Percentiles rank a stretch among this genome's conserved stretches.
These are phyloP conservation scores for Varecia variegata DNA, from an alignment of 2,797 vertebrate genomes.

Conservation along the genomic window DNA sequence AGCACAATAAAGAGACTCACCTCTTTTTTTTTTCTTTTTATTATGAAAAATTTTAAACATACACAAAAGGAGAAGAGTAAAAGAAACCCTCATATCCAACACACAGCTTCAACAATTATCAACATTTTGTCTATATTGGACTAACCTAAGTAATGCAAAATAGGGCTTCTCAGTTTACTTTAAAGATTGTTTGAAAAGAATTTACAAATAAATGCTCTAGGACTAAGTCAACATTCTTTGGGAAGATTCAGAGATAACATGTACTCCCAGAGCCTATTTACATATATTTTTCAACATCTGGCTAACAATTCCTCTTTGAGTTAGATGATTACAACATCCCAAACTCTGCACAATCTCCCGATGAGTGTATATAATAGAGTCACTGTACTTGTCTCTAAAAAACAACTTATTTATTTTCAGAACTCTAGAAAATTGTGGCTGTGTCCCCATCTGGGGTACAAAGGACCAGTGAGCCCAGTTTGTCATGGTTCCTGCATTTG, in stretches of 20 bases:
- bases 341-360: conserved; percentile 41
- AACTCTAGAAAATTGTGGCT: conserved; percentile 57
- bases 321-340: conserved; percentile 51
- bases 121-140: neutral
- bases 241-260: conserved; percentile 42
- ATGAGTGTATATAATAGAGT: conserved; percentile 70
- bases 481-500: conserved; percentile 1
- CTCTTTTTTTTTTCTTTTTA: neutral
- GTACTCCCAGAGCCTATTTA: conserved; percentile 47
- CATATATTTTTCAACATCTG: conserved; percentile 62
- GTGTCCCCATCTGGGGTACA: conserved; percentile 49
- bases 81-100: neutral
- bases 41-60: conserved; percentile 32
- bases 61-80: neutral
- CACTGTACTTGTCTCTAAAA: conserved; percentile 70
- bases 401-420: conserved; percentile 62
- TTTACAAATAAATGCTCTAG: conserved; percentile 38
- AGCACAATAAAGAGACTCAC: neutral
- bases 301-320: conserved; percentile 72
- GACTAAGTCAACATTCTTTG: conserved; percentile 52
- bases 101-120: neutral
- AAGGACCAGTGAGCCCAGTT: conserved; percentile 52
- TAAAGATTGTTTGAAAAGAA: conserved; percentile 25
- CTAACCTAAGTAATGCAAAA: conserved; percentile 15
- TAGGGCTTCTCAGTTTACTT: neutral